Evolutionary conservation across 2,888 invertebrate species (phyloP), one percentile per base, ranked within the genome.

Genomic region (Chrysomela aeneicollis): DNA sequence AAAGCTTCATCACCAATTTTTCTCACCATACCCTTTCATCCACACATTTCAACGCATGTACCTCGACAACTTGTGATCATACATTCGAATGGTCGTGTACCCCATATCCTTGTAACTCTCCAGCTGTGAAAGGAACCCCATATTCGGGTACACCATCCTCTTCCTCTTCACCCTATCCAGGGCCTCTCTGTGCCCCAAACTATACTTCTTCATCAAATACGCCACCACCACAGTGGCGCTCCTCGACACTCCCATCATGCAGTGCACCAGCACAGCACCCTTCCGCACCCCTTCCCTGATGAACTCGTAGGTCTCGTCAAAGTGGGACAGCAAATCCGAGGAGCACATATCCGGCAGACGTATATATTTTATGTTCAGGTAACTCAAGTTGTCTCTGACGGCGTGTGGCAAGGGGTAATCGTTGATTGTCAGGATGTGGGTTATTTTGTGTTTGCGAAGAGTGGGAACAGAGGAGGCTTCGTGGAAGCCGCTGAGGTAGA

Each of bases 201-300:
- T 61, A 61, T 68, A 63, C 42, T 63, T 68, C 53, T 68, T 68
- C 68, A 68, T 68, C 47, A 68, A 30, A 35, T 68, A 68, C 8
- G 68, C 68, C n/a, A 61, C 59, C 19, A 68, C 66, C 26, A 64
- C 52, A 2, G 68, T 54, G 9, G 68, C 68, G 30, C 66, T 66
- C n/a, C 68, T 54, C 2, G 68, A 68, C 0, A 68, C 55, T 5
- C 68, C 68, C 68, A 66, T 64, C 32, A 63, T 58, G 47, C 68
- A 68, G 42, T 68, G 68, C 17, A 68, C 68, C 9, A 68, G 54
- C 21, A 68, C 66, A 6, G 68, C 68, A 42, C 68, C 68, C 19
- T 51, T 58, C 12, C 17, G 26, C n/a, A 68, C 35, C 0, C 68
- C 68, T 3, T 66, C 68, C 15, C 63, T 58, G 42, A 68, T 68